Conservation (phyloP, 2,113 vertebrate species). For the Triplophysa tibetana region DNA sequence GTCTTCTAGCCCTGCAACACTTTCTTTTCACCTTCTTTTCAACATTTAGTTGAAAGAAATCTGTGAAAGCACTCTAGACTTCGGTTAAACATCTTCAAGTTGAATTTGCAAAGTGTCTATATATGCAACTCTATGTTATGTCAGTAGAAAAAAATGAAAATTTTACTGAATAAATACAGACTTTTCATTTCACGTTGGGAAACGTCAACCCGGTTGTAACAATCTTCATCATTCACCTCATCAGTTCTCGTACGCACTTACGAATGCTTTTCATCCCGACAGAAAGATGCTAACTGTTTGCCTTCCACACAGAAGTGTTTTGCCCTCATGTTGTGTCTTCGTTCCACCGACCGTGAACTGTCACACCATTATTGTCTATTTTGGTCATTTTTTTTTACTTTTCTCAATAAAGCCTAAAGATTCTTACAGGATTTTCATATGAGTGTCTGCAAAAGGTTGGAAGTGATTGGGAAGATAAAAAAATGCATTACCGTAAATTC, state of each 20-base stretch:
- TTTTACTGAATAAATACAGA: constrained; percentile 19
- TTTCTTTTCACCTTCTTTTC: too few relatives aligned
- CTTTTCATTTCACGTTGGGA: constrained; percentile 2
- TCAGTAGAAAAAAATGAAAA: too few relatives aligned
- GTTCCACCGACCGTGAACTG: constrained; percentile 18
- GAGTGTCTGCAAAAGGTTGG: constrained; percentile 43
- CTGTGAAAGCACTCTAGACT: too few relatives aligned
- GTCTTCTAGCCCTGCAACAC: too few relatives aligned
- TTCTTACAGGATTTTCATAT: constrained; percentile 44
- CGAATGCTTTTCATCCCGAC: background rate
- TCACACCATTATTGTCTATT: constrained; percentile 26
- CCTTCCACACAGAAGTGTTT: constrained; percentile 52
- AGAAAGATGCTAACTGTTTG: constrained; percentile 32
- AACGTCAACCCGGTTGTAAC: constrained; percentile 6
- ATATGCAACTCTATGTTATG: too few relatives aligned
- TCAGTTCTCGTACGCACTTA: constrained; percentile 13
- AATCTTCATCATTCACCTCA: constrained; percentile 38
- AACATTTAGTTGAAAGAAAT: too few relatives aligned
- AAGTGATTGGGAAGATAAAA: constrained; percentile 55
- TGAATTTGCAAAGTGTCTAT: too few relatives aligned
- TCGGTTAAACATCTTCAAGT: too few relatives aligned
- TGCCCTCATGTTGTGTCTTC: constrained; percentile 47
- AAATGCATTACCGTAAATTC: constrained; percentile 80
- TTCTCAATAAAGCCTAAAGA: constrained; percentile 21
- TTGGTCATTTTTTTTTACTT: background rate